Conservation (phyloP, 1,140 invertebrate genomes). For the Drosophila asahinai region DNA sequence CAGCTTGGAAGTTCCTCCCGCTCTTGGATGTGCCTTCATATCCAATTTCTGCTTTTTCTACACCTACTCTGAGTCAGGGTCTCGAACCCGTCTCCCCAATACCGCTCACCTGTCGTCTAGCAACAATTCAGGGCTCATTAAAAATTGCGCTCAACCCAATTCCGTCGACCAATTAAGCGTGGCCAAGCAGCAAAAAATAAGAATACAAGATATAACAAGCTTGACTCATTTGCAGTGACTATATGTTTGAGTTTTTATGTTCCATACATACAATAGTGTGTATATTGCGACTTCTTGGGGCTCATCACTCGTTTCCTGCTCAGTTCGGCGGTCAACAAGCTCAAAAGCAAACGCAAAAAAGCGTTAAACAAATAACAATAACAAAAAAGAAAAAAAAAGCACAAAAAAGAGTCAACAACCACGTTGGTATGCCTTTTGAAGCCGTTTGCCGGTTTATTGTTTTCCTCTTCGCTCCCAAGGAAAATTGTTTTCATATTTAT, state of each 20-base stretch:
- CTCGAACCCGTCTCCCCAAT: not conserved
- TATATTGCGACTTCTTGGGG: slow-evolving; percentile 22
- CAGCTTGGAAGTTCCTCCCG: slow-evolving; percentile 1
- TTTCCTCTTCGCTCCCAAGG: slow-evolving; percentile 50
- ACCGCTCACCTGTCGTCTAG: slow-evolving; percentile 7
- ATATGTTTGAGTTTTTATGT: slow-evolving; percentile 14
- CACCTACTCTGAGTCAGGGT: slow-evolving; percentile 32
- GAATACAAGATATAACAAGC: slow-evolving; percentile 43
- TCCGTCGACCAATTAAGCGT: slow-evolving; percentile 72
- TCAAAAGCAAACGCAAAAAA: slow-evolving; percentile 49
- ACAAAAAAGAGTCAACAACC: slow-evolving; percentile 76
- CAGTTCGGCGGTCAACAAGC: slow-evolving; percentile 42
- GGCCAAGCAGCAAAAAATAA: slow-evolving; percentile 40
- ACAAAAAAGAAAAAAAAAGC: slow-evolving; percentile 18
- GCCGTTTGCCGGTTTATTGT: slow-evolving; percentile 54
- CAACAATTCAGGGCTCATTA: slow-evolving; percentile 63
- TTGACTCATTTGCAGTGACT: slow-evolving; percentile 62
- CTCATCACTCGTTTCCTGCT: slow-evolving; percentile 36
- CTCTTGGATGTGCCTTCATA: slow-evolving; percentile 1
- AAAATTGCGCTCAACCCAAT: slow-evolving; percentile 70
- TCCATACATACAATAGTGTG: slow-evolving; percentile 4
- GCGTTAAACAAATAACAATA: slow-evolving; percentile 54
- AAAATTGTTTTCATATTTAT: slow-evolving; percentile 64
- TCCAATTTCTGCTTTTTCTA: slow-evolving; percentile 8
- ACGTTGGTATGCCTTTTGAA: slow-evolving; percentile 72